Base-by-base conservation (phyloP, 1,140 invertebrate genomes). In the Drosophila repletoides region DNA sequence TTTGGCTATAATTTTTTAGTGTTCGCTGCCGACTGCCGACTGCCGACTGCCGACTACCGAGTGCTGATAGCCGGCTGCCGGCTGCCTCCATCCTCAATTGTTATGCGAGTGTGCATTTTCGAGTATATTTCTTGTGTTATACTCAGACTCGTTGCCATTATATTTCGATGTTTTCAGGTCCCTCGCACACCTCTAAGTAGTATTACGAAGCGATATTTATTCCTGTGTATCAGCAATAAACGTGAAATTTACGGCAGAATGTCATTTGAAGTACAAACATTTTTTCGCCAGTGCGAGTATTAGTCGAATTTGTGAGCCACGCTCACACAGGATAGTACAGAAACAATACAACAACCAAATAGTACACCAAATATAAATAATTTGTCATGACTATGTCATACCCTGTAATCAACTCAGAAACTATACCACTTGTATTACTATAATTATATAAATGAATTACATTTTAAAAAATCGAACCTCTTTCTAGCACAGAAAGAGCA, bases 241-340 rank as follows among this genome's bases (percentile, higher is more conserved):
- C 76, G 83, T 83, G 65, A 88, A 88, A 88, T 88, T 88, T 83
- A 88, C 83, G 75, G 72, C 75, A 72, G 83, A 88, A 88, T 88
- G 83, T 83, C 84, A 83, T 88, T 88, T 88, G 75, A 79, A 88
- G 76, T 87, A 70, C 73, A 83, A 88, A 77, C 72, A 67, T 68
- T 71, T 72, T 36, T 56, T 65, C 38, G 34, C 40, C 36, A 64
- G 29, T 52, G 41, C 65, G 43, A 74, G 55, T 73, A 48, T 53
- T 58, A 12, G 33, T 56, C 40, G 36, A 15, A 43, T 49, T 59
- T 36, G 33, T 53, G 26, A 43, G 53, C 28, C 22, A 45, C 10
- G 10, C 12, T 33, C 17, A 28, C 17, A 28, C 29, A 45, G 29
- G 19, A 41, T 28, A 31, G 21, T 22, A 15, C 36, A 31, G 9